Percentiles rank a stretch among this genome's conserved stretches.
Evolutionary conservation across 2,113 vertebrate genomes (phyloP).

Genomic region (Irena cyanogastra): DNA sequence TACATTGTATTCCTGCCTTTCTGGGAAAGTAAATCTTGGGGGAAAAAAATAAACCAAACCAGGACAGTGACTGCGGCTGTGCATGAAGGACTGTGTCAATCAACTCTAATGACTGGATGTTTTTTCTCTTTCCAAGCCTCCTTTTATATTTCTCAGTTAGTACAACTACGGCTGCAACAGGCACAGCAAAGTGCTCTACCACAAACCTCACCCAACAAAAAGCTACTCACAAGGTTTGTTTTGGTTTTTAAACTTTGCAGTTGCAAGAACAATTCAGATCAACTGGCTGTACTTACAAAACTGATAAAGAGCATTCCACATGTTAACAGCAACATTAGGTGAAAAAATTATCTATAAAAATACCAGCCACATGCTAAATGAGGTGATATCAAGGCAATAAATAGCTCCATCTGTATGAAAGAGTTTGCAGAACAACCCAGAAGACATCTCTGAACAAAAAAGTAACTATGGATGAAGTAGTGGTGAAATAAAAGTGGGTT

Average conservation of each 20-base stretch:
- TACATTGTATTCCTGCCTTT: not conserved
- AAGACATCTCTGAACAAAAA: constrained; percentile 25
- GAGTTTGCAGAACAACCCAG: constrained; percentile 18
- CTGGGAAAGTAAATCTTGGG: not conserved
- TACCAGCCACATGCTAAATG: constrained; percentile 55
- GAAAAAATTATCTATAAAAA: constrained; percentile 59
- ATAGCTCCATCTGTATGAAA: constrained; percentile 57
- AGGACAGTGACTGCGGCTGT: not conserved
- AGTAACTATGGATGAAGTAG: not conserved
- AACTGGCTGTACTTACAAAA: constrained; percentile 8
- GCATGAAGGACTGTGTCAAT: not conserved
- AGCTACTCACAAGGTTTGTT: not conserved
- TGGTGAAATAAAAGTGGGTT: not conserved
- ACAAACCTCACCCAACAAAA: not conserved
- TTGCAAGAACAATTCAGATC: constrained; percentile 8
- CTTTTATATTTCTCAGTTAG: not conserved
- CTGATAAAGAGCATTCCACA: constrained; percentile 34
- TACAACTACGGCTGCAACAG: not conserved
- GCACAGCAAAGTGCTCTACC: not conserved
- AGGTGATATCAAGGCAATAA: constrained; percentile 64
- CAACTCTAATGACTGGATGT: rapidly evolving
- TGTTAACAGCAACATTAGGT: constrained; percentile 52
- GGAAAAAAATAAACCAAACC: not conserved
- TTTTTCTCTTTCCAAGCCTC: not conserved
- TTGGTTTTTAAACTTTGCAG: constrained; percentile 1